Evolutionary conservation across 2,888 invertebrate genomes (phyloP), one percentile per base, ranked within the genome.

Genomic region (Torymus aiolomorphi): DNA sequence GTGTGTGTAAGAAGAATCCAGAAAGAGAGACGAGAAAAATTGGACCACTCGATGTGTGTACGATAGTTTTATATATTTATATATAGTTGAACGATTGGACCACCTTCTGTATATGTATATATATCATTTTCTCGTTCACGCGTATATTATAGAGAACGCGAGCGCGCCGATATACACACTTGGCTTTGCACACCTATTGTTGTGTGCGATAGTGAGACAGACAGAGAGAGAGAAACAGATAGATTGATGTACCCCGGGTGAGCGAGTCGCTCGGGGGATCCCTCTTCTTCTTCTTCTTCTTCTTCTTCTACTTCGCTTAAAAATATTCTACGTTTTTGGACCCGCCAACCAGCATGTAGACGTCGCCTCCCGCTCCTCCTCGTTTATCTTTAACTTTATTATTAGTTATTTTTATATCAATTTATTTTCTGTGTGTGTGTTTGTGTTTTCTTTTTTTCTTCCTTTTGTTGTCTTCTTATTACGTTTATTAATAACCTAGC

Each of bases 291-390:
- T 42, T 20, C 20, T 20, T 42, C 42, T 42, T 42, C 42, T 42
- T 42, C 42, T 42, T 42, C 42, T 42, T 42, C 8, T 10, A 8
- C 42, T 42, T 42, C 42, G 42, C 76, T 86, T 86, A 88, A 87
- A 85, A 87, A 88, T 89, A 82, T 86, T 85, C 89, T 90, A 89
- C 89, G 87, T 89, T 88, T 85, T 90, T 90, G 90, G 90, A 89
- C 90, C 90, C 90, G 87, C 88, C 88, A 90, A 90, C 90, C 90
- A 90, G 90, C 90, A 67, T 78, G 73, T 76, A 66, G 67, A 72
- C 67, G 63, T 67, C 42, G 62, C 62, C 75, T 74, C 61, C 63
- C 42, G 51, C 66, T 66, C 24, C 10, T 52, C 72, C 85, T 88
- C 82, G 80, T 82, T 75, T 81, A 66, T 80, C 12, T 11, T 18